Evolutionary conservation across 1,140 invertebrate species (phyloP).

Genomic region (Gyrodactylus salaris): DNA sequence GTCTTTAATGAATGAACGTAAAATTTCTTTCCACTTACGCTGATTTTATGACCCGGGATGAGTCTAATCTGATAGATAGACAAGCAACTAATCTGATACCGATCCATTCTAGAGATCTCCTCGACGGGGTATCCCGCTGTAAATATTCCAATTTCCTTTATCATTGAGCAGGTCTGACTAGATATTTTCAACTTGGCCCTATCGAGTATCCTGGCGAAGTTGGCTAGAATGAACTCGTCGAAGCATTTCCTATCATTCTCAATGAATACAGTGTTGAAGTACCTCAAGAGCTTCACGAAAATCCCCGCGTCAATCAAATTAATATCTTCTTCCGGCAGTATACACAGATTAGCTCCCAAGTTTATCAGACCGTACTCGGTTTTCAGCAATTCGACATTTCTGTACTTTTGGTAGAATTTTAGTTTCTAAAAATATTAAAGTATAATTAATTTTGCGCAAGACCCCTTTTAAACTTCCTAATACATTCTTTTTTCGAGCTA

Average conservation of each 20-base stretch:
- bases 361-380: not conserved
- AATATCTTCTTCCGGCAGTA: not conserved
- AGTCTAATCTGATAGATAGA: not conserved
- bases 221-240: not conserved
- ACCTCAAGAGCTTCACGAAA: not conserved
- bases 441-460: too few species aligned
- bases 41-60: not conserved
- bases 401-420: not conserved
- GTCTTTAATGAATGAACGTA: too few species aligned
- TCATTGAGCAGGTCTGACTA: not conserved
- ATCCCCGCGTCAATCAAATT: not conserved
- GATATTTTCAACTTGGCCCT: not conserved
- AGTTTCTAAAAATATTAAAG: too few species aligned
- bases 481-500: too few species aligned
- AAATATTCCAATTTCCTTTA: not conserved
- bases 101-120: not conserved
- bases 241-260: not conserved
- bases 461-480: too few species aligned
- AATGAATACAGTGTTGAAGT: not conserved
- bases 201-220: not conserved
- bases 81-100: not conserved
- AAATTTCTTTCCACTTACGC: too few species aligned
- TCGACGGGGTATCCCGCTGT: not conserved
- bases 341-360: not conserved
- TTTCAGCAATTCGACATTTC: not conserved